Percentiles rank a stretch among this genome's conserved stretches.
Evolutionary conservation across 2,113 vertebrate genomes (phyloP).

Genomic region (Anarrhichthys ocellatus): DNA sequence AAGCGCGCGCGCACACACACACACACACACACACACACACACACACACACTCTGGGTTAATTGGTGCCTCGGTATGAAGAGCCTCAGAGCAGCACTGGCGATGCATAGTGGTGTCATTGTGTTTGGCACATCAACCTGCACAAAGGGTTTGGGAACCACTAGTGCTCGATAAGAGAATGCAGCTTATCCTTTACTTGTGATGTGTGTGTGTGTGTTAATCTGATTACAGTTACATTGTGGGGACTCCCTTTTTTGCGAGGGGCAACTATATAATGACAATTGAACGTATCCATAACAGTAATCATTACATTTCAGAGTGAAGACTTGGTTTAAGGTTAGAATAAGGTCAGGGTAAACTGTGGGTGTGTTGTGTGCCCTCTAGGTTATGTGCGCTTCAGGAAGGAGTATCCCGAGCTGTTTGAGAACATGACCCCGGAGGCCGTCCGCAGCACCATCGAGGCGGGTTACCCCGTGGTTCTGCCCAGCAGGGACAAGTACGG

Average conservation of each 20-base stretch:
- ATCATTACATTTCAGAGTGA: not conserved
- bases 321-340: not conserved
- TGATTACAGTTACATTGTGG: not conserved
- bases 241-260: not conserved
- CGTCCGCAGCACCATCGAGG: constrained; percentile 94
- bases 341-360: not conserved
- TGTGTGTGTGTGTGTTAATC: not conserved
- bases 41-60: constrained; percentile 52
- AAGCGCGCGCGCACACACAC: not conserved
- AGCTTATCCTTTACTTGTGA: not conserved
- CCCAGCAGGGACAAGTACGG: constrained; percentile 91
- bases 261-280: too few species aligned
- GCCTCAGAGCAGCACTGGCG: constrained; percentile 10
- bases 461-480: constrained; percentile 94
- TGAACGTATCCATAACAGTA: not conserved
- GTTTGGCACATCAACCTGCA: constrained; percentile 24
- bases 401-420: constrained; percentile 95
- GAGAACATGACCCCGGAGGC: constrained; percentile 92
- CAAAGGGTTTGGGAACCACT: constrained; percentile 16
- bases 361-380: not conserved
- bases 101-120: constrained; percentile 62
- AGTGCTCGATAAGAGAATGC: not conserved
- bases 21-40: not conserved
- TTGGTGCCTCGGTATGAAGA: constrained; percentile 50
- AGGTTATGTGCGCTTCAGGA: constrained; percentile 95